A percentile compares a stretch with the other conserved stretches of the same genome.
Evolutionary conservation across 2,113 vertebrate species (phyloP).

Genomic region (Lontra canadensis): DNA sequence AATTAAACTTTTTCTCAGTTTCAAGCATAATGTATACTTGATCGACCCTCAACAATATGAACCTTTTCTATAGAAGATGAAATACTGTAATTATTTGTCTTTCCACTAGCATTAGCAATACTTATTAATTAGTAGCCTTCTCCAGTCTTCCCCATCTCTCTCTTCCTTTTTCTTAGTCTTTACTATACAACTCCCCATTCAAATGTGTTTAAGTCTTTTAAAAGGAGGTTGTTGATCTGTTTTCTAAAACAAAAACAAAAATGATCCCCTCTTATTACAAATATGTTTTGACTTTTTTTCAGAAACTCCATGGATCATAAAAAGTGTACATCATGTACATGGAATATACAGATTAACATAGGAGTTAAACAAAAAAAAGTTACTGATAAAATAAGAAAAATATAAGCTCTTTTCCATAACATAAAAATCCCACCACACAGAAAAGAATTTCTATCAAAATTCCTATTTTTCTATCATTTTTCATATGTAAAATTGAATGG

Average conservation of each 20-base stretch:
- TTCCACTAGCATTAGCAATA: background rate
- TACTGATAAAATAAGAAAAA: conserved; percentile 32
- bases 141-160: background rate
- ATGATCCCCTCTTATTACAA: background rate
- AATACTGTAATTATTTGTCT: background rate
- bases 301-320: background rate
- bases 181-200: background rate
- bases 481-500: background rate
- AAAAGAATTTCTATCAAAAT: background rate
- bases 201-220: background rate
- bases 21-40: background rate
- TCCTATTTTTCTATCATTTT: conserved; percentile 9
- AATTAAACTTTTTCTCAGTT: conserved; percentile 24
- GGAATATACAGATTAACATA: background rate
- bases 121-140: background rate
- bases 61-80: background rate
- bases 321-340: background rate
- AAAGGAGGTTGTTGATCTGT: background rate
- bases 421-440: background rate
- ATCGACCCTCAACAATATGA: background rate
- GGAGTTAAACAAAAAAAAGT: background rate
- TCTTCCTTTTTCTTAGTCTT: background rate
- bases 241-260: background rate
- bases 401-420: background rate
- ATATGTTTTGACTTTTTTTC: background rate